Evolutionary conservation across 2,113 vertebrate genomes (phyloP).

Genomic region (Colossoma macropomum): DNA sequence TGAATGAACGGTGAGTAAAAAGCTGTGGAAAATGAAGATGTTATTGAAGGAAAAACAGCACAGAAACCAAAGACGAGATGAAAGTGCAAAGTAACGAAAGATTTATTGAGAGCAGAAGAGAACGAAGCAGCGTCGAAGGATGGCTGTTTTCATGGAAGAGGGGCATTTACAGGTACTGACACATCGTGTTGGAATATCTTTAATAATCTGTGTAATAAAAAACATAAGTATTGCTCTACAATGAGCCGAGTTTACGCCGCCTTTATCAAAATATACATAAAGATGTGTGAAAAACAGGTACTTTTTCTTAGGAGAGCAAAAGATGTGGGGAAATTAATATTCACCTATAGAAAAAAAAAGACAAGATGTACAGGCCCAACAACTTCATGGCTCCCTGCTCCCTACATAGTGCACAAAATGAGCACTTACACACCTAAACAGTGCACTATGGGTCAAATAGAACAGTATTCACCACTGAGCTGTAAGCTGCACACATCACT

Average conservation of each 20-base stretch:
- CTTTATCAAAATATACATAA: constrained; percentile 63
- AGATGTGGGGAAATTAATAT: too few relatives aligned
- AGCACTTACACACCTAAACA: too few relatives aligned
- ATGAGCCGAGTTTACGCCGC: constrained; percentile 68
- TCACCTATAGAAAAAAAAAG: neutral
- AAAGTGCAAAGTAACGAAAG: constrained; percentile 77
- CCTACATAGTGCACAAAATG: too few relatives aligned
- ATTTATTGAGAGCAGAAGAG: constrained; percentile 80
- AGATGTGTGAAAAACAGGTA: constrained; percentile 3
- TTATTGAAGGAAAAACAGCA: constrained; percentile 64
- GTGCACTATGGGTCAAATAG: too few relatives aligned
- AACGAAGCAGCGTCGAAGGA: constrained; percentile 64
- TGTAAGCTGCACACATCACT: too few relatives aligned
- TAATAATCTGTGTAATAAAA: constrained; percentile 79
- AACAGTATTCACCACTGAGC: too few relatives aligned
- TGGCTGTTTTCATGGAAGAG: constrained; percentile 32
- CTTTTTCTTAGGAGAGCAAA: neutral
- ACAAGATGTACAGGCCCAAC: neutral
- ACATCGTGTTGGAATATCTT: constrained; percentile 74
- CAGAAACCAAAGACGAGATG: constrained; percentile 72
- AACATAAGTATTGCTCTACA: constrained; percentile 62
- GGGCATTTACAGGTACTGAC: constrained; percentile 66
- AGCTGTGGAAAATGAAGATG: constrained; percentile 64
- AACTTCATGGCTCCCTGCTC: too few relatives aligned
- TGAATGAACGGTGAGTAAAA: constrained; percentile 2